Evolutionary conservation across 2,113 vertebrate genomes (phyloP), one percentile per base, ranked within the genome.

Genomic region (Malurus melanocephalus): DNA sequence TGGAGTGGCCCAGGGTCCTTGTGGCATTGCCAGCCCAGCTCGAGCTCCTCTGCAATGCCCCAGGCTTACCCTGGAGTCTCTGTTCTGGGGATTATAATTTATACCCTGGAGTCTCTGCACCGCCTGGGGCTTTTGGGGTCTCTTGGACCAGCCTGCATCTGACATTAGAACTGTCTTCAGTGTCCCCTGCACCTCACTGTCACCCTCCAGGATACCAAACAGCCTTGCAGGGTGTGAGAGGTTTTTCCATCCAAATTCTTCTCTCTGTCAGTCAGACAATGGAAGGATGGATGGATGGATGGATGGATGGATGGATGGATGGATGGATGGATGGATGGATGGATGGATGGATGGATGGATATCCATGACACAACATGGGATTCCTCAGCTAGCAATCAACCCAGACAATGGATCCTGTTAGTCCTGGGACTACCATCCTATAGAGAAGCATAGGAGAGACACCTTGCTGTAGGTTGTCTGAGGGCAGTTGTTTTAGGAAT

Each of bases 71-170:
- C 23, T 30, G 40, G 9, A 64, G 13, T 15, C 45, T 75, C 35
- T 71, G 22, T 33, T 33, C 33, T 33, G 33, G 33, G 33, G 33
- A 33, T 33, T 33, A 33, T 33, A 33, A 33, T 33, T 33, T 33
- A 33, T 27, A 27, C 28, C 18, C 23, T 30, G 40, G 9, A 64
- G 13, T 15, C 33, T 52, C 64, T 7, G 1, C 0, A 0, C 28
- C 75, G 16, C 23, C 38, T 51, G 38, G 6, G 17, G 8, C 22
- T 10, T 46, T 7, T 35, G 32, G 62, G 26, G 13, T 42, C 28
- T 0, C 49, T 75, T 59, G 18, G 38, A 20, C 5, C 33, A 77
- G 55, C 5, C 42, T 65, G 24, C 19, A 13, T 35, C 55, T 86
- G 28, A 27, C 32, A 55, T 27, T 0, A 2, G 14, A 73, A 27